Base-by-base conservation (phyloP, 2,797 vertebrate species). In the Rhabdomys pumilio region DNA sequence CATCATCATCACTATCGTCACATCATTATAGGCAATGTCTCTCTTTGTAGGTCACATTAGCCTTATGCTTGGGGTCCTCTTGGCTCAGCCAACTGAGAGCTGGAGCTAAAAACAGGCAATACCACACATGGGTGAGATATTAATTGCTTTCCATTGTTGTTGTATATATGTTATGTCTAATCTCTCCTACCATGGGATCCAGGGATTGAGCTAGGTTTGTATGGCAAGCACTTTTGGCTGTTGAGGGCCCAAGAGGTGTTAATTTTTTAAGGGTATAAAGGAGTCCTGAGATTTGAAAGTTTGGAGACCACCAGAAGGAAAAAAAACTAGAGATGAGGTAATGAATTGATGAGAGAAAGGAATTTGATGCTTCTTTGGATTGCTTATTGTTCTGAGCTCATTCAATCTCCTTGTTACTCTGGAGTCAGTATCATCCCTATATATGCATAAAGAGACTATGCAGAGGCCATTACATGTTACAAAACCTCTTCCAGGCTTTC, bases 301-400 rank as follows among this genome's bases (percentile, higher is more conserved):
- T n/a, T 94, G 14, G 53, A 57, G 73, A 82, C 4, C 1, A 4
- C 55, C 91, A 91, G 19, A 38, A 65, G 72, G 85, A 90, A 92
- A 93, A 87, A 91, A 91, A 69, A 69, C 50, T 72, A 89, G 65
- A 91, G 75, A 76, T 93, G 73, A 75, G 69, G 38, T 80, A 91
- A 26, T 91, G 7, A 81, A 12, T 73, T 90, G 47, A 67, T 73
- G 55, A 96, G 31, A 61, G 13, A 22, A 93, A 97, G 89, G 75
- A 90, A 93, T 87, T 38, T 55, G 83, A 87, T 29, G 76, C 19
- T 89, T 89, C 9, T 73, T 95, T 88, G 93, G 94, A 85, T 90
- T 90, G 17, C 75, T 82, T 95, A 13, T 76, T 94, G 47, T 47
- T 77, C 84, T 84, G 57, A 85, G 41, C 8, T 65, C 31, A 67